These are phyloP conservation scores for Styela plicata DNA, from an alignment of 23 tunicate genomes.

Conservation along the genomic window DNA sequence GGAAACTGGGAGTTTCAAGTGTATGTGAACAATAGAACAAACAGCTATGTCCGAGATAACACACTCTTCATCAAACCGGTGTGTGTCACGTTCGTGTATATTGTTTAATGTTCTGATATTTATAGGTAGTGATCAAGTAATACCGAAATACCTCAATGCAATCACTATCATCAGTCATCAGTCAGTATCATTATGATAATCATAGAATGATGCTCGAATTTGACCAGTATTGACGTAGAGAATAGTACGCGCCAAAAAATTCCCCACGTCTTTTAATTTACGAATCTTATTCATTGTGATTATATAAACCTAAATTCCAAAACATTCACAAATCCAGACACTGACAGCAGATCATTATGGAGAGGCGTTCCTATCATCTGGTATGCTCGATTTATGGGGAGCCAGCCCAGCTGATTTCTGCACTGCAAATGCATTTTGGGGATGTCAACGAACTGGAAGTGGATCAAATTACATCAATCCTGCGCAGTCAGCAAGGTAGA, in stretches of 20 bases:
- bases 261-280: no score
- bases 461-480: conserved; percentile 34
- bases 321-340: conserved; percentile 13
- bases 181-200: no score
- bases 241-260: no score
- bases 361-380: conserved; percentile 17
- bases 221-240: no score
- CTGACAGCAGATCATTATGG: conserved; percentile 31
- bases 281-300: no score
- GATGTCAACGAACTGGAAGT: conserved; percentile 30
- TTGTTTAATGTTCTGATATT: no score
- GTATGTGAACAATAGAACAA: conserved; percentile 82
- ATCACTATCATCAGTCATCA: no score
- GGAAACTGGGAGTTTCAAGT: conserved; percentile 94
- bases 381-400: conserved; percentile 38
- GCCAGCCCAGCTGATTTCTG: conserved; percentile 34
- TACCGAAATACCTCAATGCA: no score
- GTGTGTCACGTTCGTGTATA: no score
- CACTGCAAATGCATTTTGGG: conserved; percentile 49
- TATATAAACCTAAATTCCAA: no score
- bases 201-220: no score
- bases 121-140: no score
- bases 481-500: conserved; percentile 28
- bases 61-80: conserved; percentile 92
- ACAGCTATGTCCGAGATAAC: conserved; percentile 92